phyloP scores from a whole-genome alignment of 2,797 vertebrate species.

The Catharus ustulatus region DNA sequence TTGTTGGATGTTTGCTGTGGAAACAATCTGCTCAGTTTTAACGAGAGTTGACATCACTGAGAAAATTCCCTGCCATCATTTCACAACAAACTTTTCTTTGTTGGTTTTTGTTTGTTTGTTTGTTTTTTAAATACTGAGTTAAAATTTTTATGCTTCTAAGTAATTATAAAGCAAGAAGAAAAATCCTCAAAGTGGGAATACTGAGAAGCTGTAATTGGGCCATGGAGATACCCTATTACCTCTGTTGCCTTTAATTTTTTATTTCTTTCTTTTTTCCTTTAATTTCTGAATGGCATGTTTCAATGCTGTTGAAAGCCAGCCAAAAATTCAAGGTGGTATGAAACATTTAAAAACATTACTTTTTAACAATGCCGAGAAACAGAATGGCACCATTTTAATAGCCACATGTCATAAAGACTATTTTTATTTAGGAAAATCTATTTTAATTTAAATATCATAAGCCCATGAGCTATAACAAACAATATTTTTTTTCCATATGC shows the following conservation, averaged over 20 bases:
- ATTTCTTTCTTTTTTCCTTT: too few species aligned
- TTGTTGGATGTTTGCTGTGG: slow-evolving; percentile 58
- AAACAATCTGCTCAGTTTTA: slow-evolving; percentile 67
- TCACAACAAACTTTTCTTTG: background rate
- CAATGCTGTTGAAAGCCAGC: slow-evolving; percentile 15
- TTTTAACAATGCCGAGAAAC: slow-evolving; percentile 76
- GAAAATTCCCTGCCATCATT: slow-evolving; percentile 36
- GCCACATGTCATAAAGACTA: slow-evolving; percentile 72
- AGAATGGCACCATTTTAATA: slow-evolving; percentile 74
- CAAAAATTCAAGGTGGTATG: slow-evolving; percentile 64
- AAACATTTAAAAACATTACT: slow-evolving; percentile 67
- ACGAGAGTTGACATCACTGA: slow-evolving; percentile 56
- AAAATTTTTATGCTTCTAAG: background rate
- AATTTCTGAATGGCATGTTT: background rate
- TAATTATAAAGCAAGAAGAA: background rate
- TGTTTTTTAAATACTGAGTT: background rate
- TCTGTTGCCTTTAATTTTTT: too few species aligned
- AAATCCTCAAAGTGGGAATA: background rate
- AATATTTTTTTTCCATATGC: slow-evolving; percentile 76
- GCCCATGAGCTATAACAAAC: slow-evolving; percentile 79
- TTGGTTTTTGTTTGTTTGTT: background rate
- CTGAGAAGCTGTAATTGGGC: background rate
- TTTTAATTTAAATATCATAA: slow-evolving; percentile 83
- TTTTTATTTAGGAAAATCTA: slow-evolving; percentile 85
- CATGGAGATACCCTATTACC: background rate